Base-by-base conservation (phyloP, 2,888 invertebrate genomes). In the Boloria euphrosyne region DNA sequence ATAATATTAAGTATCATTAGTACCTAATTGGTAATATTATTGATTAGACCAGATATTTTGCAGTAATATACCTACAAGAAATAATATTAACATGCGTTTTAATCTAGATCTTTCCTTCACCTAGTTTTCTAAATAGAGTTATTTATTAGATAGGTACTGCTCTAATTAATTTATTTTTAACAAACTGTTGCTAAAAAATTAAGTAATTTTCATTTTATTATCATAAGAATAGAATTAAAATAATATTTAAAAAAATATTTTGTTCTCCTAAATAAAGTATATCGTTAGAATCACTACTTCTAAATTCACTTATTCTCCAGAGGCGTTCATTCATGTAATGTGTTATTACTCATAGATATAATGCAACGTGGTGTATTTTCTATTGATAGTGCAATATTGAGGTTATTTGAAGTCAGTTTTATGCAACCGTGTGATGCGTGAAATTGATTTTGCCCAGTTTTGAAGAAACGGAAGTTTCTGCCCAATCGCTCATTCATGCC, bases 371-470 rank as follows among this genome's bases (percentile, higher is more conserved):
- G 66, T 72, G 73, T 78, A 82, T 78, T 76, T 54, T 66, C 75
- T 75, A 77, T 82, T 76, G 77, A 78, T 76, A 71, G 71, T 77
- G 69, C 77, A 31, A 64, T 49, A 38, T 51, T 51, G 51, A 65
- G 76, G 84, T 80, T 82, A 79, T 84, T 81, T 76, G 78, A 81
- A 78, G 85, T 86, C 88, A 78, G 85, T 86, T 89, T 89, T 89
- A 90, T 90, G 90, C 90, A 91, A 91, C 83, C 82, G 84, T 80
- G 85, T 81, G 82, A 78, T 78, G 84, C 89, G 85, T 90, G 80
- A 89, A 92, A 92, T 92, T 90, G 89, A 86, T 87, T 87, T 76
- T 75, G 75, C 74, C 69, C 75, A 71, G 70, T 62, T 80, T 84
- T 78, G 80, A 78, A 73, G 75, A 79, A 81, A 82, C 87, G 88